These are phyloP conservation scores for Macrophya alboannulata DNA, from an alignment of 2,888 invertebrate species.

Conservation along the genomic window DNA sequence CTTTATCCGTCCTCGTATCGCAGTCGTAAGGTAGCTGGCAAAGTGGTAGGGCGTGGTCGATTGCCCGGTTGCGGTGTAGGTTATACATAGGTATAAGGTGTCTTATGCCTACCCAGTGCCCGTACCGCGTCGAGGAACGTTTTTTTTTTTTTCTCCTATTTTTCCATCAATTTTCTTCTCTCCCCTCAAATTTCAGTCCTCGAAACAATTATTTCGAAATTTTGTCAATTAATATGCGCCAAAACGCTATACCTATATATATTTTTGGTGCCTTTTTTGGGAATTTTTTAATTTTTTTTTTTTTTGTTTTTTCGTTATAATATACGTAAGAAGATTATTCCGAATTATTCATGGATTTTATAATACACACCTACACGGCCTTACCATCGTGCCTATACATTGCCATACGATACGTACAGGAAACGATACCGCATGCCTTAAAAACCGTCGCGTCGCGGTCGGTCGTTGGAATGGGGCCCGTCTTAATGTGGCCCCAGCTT, in stretches of 20 bases:
- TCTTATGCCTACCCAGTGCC: background rate
- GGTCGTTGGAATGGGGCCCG: background rate
- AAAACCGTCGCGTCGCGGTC: background rate
- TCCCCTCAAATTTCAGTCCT: no score
- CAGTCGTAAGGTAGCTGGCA: constrained; percentile 70
- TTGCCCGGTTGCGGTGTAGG: constrained; percentile 73
- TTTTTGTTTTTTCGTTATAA: background rate
- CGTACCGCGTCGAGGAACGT: no score
- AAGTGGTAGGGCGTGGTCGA: constrained; percentile 78
- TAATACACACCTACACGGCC: background rate
- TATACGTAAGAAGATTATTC: background rate
- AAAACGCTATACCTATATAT: no score
- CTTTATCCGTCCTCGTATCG: constrained; percentile 54
- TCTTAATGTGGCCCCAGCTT: background rate
- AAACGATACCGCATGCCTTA: constrained; percentile 27
- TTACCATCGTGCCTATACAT: background rate
- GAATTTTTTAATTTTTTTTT: background rate
- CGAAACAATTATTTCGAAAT: no score
- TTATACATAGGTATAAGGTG: constrained; percentile 11
- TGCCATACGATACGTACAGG: background rate
- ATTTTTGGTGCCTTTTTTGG: no score
- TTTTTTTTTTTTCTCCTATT: background rate
- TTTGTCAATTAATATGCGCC: no score
- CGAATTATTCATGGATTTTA: constrained; percentile 9
- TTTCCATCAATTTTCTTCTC: background rate